Percentiles rank a stretch among this genome's conserved stretches.
Evolutionary conservation across 1,140 invertebrate species (phyloP).

Genomic region (Lamellibrachia luymesi): DNA sequence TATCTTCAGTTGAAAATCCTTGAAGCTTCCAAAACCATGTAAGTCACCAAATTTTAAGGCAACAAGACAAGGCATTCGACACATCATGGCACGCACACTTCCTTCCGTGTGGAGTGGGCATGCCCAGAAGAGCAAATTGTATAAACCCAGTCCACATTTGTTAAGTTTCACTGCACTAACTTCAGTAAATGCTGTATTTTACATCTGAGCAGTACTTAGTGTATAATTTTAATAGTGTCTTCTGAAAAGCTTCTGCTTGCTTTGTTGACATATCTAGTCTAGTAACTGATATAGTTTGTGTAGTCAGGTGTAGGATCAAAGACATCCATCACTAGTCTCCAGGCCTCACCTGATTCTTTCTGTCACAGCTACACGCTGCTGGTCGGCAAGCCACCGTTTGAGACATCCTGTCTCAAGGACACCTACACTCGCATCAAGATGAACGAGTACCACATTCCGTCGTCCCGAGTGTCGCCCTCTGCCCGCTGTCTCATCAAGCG

Average conservation of each 20-base stretch:
- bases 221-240: neutral
- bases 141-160: no score
- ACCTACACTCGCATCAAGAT: conserved; percentile 89
- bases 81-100: no score
- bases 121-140: no score
- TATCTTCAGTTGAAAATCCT: no score
- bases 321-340: neutral
- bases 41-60: no score
- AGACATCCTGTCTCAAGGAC: conserved; percentile 80
- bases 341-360: neutral
- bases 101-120: no score
- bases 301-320: neutral
- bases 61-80: no score
- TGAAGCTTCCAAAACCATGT: no score
- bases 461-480: conserved; percentile 63
- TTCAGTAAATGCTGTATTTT: neutral
- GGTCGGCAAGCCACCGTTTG: conserved; percentile 93
- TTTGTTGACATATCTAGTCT: neutral
- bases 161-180: neutral
- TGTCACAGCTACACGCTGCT: conserved; percentile 76
- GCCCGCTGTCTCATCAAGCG: conserved; percentile 79
- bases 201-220: neutral
- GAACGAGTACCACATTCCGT: conserved; percentile 86
- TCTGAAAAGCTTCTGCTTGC: neutral
- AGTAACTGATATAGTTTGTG: neutral